Base-by-base conservation (phyloP, 2,797 vertebrate genomes). In the Gymnocypris eckloni region DNA sequence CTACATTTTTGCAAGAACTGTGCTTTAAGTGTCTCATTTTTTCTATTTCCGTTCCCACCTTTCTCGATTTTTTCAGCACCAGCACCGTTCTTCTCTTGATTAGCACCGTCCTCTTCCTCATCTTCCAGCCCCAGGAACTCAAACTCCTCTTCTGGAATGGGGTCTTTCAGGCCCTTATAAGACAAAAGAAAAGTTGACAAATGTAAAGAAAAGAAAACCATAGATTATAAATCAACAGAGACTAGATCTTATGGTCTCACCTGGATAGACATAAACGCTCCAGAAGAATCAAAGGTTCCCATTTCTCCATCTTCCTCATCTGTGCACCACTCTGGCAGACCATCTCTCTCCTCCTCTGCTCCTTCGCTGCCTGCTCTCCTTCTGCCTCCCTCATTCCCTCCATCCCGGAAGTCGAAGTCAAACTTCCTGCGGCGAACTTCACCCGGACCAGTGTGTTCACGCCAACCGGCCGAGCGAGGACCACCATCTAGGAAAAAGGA, bases 251-350 rank as follows among this genome's bases (percentile, higher is more conserved):
- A 10, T 8, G 15, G n/a, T 39, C 80, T 37, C 61, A 91, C 87
- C 89, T 84, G 94, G 20, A 95, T 87, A 12, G 96, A 92, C 93
- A 98, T 94, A 92, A 97, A 98, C 45, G 97, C 97, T 82, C 97
- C 97, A 0, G 97, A 97, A 18, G 97, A 97, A 91, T 98, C 97
- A 1, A 98, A 98, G 18, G 97, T 98, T 83, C 97, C 97, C 97
- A 97, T 97, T 85, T 96, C 97, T 33, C 96, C 96, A 0, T 98
- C 97, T 90, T 97, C 97, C 20, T 98, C 97, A 0, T 98, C 97
- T 4, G 97, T 95, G 86, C 97, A 98, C 97, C 97, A 98, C 90
- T 98, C 97, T 0, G 97, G 97, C 87, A 98, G 95, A 28, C 97
- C 97, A 0, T 97, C 96, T 84, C 97, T 91, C 64, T 98, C 97